A percentile compares a stretch with the other conserved stretches of the same genome.
Evolutionary conservation across 2,113 vertebrate species (phyloP).

Genomic region (Phocoena sinus): DNA sequence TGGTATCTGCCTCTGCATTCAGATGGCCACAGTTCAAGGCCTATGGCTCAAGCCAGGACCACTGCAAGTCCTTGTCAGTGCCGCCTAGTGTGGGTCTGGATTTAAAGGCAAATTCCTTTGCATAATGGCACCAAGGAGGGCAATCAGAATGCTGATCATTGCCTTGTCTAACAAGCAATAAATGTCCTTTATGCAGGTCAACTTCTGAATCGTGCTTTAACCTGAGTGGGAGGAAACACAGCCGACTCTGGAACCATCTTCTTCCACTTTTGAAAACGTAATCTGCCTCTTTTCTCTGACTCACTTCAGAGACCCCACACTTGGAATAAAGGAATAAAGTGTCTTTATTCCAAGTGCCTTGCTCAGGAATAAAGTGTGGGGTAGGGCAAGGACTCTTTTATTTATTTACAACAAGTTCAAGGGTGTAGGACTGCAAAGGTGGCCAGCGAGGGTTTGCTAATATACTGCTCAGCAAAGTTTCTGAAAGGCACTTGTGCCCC

Average conservation of each 20-base stretch:
- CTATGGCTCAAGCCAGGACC: not conserved
- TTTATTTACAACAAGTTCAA: not conserved
- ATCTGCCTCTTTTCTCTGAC: not conserved
- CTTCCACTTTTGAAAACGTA: not conserved
- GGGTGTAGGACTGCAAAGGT: not conserved
- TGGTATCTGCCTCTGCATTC: not conserved
- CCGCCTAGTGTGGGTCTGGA: not conserved
- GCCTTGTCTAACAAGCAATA: not conserved
- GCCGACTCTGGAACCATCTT: not conserved
- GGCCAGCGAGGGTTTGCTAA: not conserved
- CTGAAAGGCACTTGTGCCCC: not conserved
- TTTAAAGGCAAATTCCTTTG: not conserved
- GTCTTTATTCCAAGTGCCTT: not conserved
- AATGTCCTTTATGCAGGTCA: not conserved
- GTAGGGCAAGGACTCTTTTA: not conserved
- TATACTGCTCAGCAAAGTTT: not conserved
- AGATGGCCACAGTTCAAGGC: not conserved
- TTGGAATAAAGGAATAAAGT: not conserved
- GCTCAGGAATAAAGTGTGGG: not conserved
- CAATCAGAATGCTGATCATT: too few relatives aligned
- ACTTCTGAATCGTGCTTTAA: not conserved
- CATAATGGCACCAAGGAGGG: not conserved
- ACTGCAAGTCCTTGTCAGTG: not conserved
- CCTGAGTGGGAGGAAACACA: not conserved
- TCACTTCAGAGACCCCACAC: not conserved